phyloP scores from a whole-genome alignment of 1,140 invertebrate genomes.

The Zeugodacus cucurbitae region DNA sequence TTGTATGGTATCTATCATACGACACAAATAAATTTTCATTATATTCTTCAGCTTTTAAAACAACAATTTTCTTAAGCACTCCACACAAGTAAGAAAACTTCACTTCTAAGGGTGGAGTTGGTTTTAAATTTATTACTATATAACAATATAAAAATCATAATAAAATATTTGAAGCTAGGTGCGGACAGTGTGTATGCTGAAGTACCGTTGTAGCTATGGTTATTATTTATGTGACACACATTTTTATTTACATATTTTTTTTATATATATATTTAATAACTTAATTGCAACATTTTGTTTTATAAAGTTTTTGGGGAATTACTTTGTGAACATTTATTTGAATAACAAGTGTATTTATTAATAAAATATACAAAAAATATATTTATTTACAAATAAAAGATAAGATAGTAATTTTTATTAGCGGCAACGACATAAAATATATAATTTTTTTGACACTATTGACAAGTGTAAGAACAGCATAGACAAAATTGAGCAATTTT shows the following conservation, averaged over 20 bases:
- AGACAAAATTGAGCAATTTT: not conserved
- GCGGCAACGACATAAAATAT: not conserved
- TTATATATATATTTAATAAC: not conserved
- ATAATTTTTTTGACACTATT: not conserved
- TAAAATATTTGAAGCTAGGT: not conserved
- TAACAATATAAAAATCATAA: not conserved
- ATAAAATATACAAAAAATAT: not conserved
- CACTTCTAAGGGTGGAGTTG: not conserved
- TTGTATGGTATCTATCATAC: too few species aligned
- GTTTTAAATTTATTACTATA: not conserved
- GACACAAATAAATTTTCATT: not conserved
- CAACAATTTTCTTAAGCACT: not conserved
- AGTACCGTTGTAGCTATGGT: not conserved
- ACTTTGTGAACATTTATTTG: not conserved
- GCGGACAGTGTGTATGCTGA: not conserved
- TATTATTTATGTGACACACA: not conserved
- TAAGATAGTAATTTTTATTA: constrained; percentile 2
- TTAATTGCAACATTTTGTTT: not conserved
- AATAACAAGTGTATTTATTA: not conserved
- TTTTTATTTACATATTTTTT: not conserved
- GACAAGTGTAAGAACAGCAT: not conserved
- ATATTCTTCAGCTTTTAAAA: not conserved
- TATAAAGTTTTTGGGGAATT: not conserved
- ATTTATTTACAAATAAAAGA: not conserved
- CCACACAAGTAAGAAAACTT: not conserved